Conservation (phyloP, 2,797 vertebrate species). For the Fistularia tabacaria region DNA sequence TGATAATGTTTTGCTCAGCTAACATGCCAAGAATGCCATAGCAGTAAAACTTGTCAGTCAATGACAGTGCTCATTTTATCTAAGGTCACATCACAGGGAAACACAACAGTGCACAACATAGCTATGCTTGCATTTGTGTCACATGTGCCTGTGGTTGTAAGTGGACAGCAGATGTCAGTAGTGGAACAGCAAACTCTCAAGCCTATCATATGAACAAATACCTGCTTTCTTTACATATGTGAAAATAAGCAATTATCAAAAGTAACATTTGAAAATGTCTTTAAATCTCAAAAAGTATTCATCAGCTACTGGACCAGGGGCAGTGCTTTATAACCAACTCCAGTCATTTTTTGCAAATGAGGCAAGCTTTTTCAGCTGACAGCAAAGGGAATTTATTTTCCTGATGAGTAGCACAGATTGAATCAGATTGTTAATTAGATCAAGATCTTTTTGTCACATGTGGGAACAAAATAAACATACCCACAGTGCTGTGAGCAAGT, state of each 20-base stretch:
- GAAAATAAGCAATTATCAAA: background rate
- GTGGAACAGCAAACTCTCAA: conserved; percentile 44
- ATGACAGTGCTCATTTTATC: background rate
- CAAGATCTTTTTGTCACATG: conserved; percentile 60
- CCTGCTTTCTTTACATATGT: background rate
- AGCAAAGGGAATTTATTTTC: conserved; percentile 20
- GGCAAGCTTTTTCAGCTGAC: no score
- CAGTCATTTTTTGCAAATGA: conserved; percentile 1
- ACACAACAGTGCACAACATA: background rate
- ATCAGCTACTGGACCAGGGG: no score
- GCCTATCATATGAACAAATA: conserved; percentile 2
- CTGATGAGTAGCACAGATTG: conserved; percentile 40
- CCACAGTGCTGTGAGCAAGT: conserved; percentile 53
- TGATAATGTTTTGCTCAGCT: background rate
- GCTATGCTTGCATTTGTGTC: background rate
- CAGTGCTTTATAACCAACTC: no score
- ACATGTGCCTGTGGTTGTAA: conserved; percentile 33
- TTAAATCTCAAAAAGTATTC: no score
- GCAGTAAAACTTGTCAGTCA: conserved; percentile 1
- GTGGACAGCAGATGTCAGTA: conserved; percentile 74
- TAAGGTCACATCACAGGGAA: background rate
- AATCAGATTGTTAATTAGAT: conserved; percentile 56
- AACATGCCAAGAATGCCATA: background rate
- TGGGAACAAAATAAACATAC: conserved; percentile 66
- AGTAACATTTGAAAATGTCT: background rate